A percentile compares a stretch with the other conserved stretches of the same genome.
These are phyloP conservation scores for Gymnothorax javanicus DNA, from an alignment of 2,797 vertebrate genomes.

Conservation along the genomic window DNA sequence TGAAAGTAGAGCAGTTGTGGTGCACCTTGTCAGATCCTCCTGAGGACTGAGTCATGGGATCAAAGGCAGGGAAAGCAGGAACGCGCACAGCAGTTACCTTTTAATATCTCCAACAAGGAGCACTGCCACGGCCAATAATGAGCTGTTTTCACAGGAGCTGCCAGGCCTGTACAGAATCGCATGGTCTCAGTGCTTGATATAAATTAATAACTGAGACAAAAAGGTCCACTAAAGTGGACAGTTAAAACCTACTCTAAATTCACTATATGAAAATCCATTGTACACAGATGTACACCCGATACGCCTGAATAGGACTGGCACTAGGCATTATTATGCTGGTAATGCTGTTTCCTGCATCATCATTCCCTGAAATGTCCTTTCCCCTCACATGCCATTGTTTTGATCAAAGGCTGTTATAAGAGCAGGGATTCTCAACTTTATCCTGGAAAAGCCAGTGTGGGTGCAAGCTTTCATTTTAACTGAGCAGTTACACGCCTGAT, in stretches of 20 bases:
- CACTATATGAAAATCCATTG: conserved; percentile 12
- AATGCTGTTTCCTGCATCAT: not conserved
- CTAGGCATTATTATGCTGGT: not conserved
- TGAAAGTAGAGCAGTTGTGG: conserved; percentile 16
- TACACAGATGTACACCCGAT: not conserved
- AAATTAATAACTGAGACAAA: conserved; percentile 11
- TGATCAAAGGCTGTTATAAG: not conserved
- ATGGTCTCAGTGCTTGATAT: conserved; percentile 2
- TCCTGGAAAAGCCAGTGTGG: no score
- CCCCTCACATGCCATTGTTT: not conserved
- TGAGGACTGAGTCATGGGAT: conserved; percentile 21
- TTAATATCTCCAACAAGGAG: conserved; percentile 17
- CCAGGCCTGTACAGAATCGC: not conserved
- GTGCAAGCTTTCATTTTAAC: no score
- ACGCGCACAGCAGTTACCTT: not conserved
- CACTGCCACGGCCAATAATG: conserved; percentile 20
- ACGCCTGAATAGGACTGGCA: not conserved
- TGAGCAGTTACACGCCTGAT: no score
- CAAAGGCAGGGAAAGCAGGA: conserved; percentile 21
- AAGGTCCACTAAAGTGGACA: not conserved
- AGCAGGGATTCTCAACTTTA: no score
- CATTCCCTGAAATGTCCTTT: not conserved
- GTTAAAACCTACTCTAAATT: not conserved
- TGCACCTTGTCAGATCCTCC: conserved; percentile 13
- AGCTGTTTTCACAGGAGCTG: not conserved